phyloP scores from a whole-genome alignment of 2,797 vertebrate genomes.

The Xyrichtys novacula region DNA sequence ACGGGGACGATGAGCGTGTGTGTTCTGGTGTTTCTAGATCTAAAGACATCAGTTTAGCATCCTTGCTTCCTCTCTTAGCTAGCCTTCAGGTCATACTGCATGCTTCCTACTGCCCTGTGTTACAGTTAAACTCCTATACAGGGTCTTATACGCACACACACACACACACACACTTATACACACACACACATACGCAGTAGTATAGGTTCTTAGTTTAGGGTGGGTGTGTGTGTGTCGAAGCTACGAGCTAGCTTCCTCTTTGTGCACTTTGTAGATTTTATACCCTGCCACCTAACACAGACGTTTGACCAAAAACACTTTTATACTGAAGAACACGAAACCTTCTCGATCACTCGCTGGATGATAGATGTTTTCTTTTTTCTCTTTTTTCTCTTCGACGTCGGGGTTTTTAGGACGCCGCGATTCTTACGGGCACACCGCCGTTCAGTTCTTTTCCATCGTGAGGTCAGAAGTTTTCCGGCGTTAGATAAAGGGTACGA shows the following conservation, averaged over 20 bases:
- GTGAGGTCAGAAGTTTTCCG: constrained; percentile 59
- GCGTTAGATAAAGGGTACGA: constrained; percentile 56
- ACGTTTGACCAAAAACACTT: constrained; percentile 83
- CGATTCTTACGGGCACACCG: constrained; percentile 42
- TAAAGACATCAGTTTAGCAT: constrained; percentile 64
- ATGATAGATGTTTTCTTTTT: constrained; percentile 74
- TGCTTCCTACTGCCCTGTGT: constrained; percentile 84
- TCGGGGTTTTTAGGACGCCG: constrained; percentile 59
- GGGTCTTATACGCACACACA: constrained; percentile 79
- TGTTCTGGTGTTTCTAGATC: constrained; percentile 76
- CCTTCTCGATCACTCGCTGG: constrained; percentile 73
- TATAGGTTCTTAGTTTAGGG: constrained; percentile 73
- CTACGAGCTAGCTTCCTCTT: constrained; percentile 76
- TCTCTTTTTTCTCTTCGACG: constrained; percentile 65
- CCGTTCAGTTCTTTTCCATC: constrained; percentile 52
- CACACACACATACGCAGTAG: constrained; percentile 59
- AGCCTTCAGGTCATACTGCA: constrained; percentile 84
- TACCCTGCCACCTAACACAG: constrained; percentile 81
- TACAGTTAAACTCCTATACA: constrained; percentile 76
- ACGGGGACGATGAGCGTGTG: constrained; percentile 76
- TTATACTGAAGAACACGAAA: constrained; percentile 76
- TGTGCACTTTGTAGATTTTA: constrained; percentile 86
- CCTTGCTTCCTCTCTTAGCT: constrained; percentile 81
- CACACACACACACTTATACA: constrained; percentile 39
- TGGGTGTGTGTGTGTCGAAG: constrained; percentile 78